These are phyloP conservation scores for Desmodus rotundus DNA, from an alignment of 2,113 vertebrate genomes.

Conservation along the genomic window DNA sequence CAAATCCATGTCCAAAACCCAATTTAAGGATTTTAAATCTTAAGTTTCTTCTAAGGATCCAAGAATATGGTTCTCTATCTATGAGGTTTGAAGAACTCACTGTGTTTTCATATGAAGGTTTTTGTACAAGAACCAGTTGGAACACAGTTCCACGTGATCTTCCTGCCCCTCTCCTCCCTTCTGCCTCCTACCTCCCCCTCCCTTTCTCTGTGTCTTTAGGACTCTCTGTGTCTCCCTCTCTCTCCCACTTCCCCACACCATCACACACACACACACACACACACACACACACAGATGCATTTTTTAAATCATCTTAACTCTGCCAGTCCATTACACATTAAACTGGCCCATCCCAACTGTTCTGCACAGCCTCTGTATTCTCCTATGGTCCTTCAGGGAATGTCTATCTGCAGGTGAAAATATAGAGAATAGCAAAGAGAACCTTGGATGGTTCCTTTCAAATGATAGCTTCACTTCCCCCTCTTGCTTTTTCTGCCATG, in stretches of 20 bases:
- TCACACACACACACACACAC: neutral
- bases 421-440: neutral
- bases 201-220: neutral
- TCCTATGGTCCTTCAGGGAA: fast-evolving
- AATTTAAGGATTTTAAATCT: neutral
- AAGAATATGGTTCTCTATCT: neutral
- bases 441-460: neutral
- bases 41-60: neutral
- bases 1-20: neutral
- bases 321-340: constrained; percentile 50
- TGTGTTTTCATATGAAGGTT: neutral
- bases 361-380: neutral
- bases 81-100: neutral
- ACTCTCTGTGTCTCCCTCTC: neutral
- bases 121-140: neutral
- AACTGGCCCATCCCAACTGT: neutral
- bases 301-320: constrained; percentile 44
- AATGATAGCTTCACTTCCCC: constrained; percentile 6
- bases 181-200: too few relatives aligned
- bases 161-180: fast-evolving
- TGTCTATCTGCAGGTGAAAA: neutral
- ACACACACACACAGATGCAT: neutral
- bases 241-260: too few relatives aligned
- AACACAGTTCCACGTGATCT: neutral
- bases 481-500: neutral